Evolutionary conservation across 1,140 invertebrate species (phyloP), one percentile per base, ranked within the genome.

Genomic region (Oncopeltus fasciatus): DNA sequence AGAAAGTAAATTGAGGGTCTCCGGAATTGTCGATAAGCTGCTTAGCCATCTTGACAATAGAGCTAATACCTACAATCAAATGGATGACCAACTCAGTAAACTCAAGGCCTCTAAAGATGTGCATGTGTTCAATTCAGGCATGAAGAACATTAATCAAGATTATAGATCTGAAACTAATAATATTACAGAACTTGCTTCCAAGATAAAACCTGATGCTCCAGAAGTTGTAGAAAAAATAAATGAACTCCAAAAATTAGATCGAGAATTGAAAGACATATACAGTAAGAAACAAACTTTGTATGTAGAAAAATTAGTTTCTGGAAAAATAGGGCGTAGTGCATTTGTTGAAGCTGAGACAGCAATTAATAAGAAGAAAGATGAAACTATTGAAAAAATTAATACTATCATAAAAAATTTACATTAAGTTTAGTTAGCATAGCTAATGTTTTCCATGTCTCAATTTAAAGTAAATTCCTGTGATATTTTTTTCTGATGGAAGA

Each of bases 351-450:
- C 75, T 20, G 85, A 87, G 64, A 70, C 74, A 31, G 70, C 69
- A 24, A 75, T 82, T 24, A 73, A 74, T 24, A 80, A 79, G 65
- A 86, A 86, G 70, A 82, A 81, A 67, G 81, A 84, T 59, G 84
- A 87, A 24, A 76, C 76, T 59, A 75, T 80, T 29, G 80, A 83
- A 56, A 85, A 83, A 72, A 83, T 86, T 63, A 83, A 85, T 70
- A 65, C 73, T 14, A 74, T 82, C 65, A 65, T 82, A 3, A 79
- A 78, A 51, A 75, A 73, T 43, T 66, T 79, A 26, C 76, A 74
- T 68, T 67, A 68, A 38, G 31, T 38, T 38, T 14, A 38, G 5
- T 38, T 38, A 8, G 31, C 14, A 38, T 8, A 38, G 5, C 14
- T 38, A 38, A 38, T 8, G 31, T 5, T 38, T 38, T 14, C 31